Evolutionary conservation across 2,888 invertebrate genomes (phyloP).

Genomic region (Zootermopsis nevadensis): DNA sequence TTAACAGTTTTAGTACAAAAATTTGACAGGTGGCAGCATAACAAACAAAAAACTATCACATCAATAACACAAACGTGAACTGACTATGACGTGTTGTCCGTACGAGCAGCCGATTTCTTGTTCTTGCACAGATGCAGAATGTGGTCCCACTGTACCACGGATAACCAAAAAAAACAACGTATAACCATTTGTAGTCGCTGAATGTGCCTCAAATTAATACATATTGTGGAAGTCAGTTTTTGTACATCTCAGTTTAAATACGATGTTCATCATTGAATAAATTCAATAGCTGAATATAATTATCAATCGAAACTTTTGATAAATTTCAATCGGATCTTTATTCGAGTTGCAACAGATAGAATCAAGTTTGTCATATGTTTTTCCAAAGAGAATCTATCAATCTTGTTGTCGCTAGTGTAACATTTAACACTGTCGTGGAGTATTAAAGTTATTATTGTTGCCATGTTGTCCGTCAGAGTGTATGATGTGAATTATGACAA

Average conservation of each 20-base stretch:
- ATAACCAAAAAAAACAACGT: neutral
- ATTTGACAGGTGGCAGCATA: neutral
- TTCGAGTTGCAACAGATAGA: neutral
- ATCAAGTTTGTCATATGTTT: neutral
- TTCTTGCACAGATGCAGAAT: neutral
- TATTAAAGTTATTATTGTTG: too few relatives aligned
- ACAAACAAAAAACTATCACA: too few relatives aligned
- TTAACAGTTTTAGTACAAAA: neutral
- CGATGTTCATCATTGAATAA: too few relatives aligned
- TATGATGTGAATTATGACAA: slow-evolving; percentile 72
- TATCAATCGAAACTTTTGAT: neutral
- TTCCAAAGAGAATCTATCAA: neutral
- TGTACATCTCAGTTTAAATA: neutral
- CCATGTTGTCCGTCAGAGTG: too few relatives aligned
- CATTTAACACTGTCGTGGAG: too few relatives aligned
- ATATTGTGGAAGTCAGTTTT: neutral
- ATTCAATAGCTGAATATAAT: too few relatives aligned
- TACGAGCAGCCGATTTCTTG: neutral
- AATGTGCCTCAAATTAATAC: neutral
- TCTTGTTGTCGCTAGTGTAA: too few relatives aligned
- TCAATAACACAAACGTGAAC: neutral
- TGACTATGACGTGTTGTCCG: neutral
- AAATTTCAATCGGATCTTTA: neutral
- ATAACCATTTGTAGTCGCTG: neutral
- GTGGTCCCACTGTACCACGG: neutral